Evolutionary conservation across 1,140 invertebrate genomes (phyloP), one percentile per base, ranked within the genome.

Genomic region (Macrocentrus cingulum): DNA sequence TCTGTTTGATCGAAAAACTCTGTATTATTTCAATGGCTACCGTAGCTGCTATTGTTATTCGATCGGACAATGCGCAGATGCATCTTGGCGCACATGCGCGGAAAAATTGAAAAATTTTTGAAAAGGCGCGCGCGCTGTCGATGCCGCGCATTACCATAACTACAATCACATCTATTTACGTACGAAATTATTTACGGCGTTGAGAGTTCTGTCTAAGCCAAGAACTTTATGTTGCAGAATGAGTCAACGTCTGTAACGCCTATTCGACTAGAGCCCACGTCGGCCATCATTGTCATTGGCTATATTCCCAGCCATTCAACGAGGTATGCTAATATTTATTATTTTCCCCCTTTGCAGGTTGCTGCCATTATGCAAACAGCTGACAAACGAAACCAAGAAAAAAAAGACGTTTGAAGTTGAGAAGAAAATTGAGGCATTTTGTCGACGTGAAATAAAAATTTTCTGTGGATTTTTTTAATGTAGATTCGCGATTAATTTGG

Each of bases 401-500:
- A n/a, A n/a, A n/a, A n/a, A n/a, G n/a, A n/a, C n/a, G n/a, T 54
- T n/a, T 39, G 51, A 51, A 15, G 23, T 2, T 52, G 29, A 19
- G 50, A 52, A 22, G 9, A 23, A 20, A 52, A 52, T 37, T 22
- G 8, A 36, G 51, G 51, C 39, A n/a, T n/a, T n/a, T n/a, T n/a
- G n/a, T n/a, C n/a, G n/a, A n/a, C n/a, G n/a, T n/a, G n/a, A n/a
- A n/a, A n/a, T n/a, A n/a, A n/a, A n/a, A n/a, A n/a, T n/a, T n/a
- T n/a, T n/a, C n/a, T n/a, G n/a, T n/a, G n/a, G 23, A 16, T 54
- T 54, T 18, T 58, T 15, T 18, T 22, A 39, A 23, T 15, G 13
- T 18, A 88, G 87, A 63, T 88, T 89, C 70, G 76, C 84, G 1
- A 79, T 90, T 23, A 87, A 88, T 71, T 72, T 90, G 39, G 75